These are phyloP conservation scores for Drosophila kuntzei DNA, from an alignment of 2,888 invertebrate species.

Conservation along the genomic window DNA sequence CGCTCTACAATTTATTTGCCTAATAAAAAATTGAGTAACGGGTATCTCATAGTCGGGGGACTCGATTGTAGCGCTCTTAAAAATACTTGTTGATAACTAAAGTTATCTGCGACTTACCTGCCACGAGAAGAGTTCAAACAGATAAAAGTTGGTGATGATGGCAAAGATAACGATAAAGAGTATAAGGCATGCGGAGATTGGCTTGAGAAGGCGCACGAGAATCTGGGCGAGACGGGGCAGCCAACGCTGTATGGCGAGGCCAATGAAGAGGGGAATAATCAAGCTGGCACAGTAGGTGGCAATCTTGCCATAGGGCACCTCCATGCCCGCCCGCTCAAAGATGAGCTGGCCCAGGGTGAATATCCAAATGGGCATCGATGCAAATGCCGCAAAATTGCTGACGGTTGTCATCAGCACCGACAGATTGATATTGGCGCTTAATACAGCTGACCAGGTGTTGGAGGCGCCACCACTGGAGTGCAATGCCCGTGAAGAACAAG, in stretches of 20 bases:
- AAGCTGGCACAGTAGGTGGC: constrained; percentile 91
- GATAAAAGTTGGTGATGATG: constrained; percentile 94
- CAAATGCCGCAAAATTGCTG: constrained; percentile 94
- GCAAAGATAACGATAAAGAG: constrained; percentile 95
- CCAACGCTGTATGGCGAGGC: constrained; percentile 89
- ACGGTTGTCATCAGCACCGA: constrained; percentile 98
- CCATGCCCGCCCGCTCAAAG: constrained; percentile 90
- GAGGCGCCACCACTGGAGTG: constrained; percentile 98
- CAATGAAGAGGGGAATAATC: constrained; percentile 90
- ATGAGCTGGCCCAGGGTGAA: constrained; percentile 93
- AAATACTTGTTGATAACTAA: neutral
- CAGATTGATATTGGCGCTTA: constrained; percentile 96
- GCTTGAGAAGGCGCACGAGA: constrained; percentile 93
- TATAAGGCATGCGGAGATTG: constrained; percentile 92
- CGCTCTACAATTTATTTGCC: too few relatives aligned
- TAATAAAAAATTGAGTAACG: too few relatives aligned
- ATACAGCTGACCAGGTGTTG: constrained; percentile 97
- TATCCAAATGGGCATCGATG: constrained; percentile 96
- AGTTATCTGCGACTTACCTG: constrained; percentile 87
- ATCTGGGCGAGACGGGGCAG: constrained; percentile 89
- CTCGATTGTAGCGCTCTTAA: too few relatives aligned
- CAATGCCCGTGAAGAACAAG: constrained; percentile 95
- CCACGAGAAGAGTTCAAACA: constrained; percentile 95
- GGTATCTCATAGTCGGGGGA: too few relatives aligned
- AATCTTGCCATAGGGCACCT: constrained; percentile 92